These are phyloP conservation scores for Cryptus armator DNA, from an alignment of 2,888 invertebrate genomes.

Conservation along the genomic window DNA sequence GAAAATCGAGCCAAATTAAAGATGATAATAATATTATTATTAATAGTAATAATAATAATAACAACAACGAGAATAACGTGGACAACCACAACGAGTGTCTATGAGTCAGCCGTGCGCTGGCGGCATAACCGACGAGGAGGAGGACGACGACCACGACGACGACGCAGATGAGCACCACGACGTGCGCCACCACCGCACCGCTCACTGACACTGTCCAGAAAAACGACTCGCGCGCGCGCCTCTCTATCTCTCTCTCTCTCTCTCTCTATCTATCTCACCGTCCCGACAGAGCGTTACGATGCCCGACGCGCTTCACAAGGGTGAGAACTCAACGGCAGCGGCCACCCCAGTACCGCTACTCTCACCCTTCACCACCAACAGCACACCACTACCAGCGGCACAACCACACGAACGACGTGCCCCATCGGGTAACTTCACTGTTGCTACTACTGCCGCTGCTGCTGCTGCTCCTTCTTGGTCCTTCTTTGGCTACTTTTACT, in stretches of 20 bases:
- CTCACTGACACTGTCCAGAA: conserved; percentile 55
- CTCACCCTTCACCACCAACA: conserved; percentile 46
- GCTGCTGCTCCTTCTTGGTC: neutral
- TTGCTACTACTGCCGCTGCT: neutral
- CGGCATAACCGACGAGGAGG: conserved; percentile 24
- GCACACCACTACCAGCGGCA: conserved; percentile 31
- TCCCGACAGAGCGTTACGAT: conserved; percentile 52
- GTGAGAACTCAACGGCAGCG: conserved; percentile 48
- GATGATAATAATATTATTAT: neutral
- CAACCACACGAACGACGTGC: conserved; percentile 24
- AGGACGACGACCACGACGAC: conserved; percentile 48
- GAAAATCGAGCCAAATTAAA: neutral
- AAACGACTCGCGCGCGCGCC: conserved; percentile 44
- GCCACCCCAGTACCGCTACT: conserved; percentile 54
- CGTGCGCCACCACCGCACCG: conserved; percentile 62
- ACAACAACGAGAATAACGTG: conserved; percentile 23
- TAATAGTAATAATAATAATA: conserved; percentile 10
- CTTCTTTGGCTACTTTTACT: neutral
- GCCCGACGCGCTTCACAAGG: conserved; percentile 49
- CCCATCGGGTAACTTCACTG: neutral
- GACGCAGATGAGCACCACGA: conserved; percentile 52
- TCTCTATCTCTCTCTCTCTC: conserved; percentile 9
- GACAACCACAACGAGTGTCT: conserved; percentile 25
- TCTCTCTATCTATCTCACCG: conserved; percentile 1
- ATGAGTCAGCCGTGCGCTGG: conserved; percentile 16